A percentile compares a stretch with the other conserved stretches of the same genome.
Conservation (phyloP, 2,113 vertebrate species). For the Pteropus alecto region DNA sequence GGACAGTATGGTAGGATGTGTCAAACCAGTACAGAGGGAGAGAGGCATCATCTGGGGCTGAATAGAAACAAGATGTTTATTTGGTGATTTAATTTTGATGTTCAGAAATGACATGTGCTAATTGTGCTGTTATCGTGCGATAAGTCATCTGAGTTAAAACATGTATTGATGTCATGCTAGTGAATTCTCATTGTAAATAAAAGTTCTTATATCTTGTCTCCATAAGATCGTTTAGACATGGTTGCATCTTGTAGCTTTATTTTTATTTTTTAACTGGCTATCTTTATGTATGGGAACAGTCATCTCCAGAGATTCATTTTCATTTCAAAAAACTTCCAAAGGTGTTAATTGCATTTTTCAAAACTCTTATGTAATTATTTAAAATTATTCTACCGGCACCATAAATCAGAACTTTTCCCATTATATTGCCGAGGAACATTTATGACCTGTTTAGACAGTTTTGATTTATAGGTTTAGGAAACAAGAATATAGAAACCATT, state of each 20-base stretch:
- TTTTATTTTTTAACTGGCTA: constrained; percentile 62
- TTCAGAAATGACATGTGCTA: neutral
- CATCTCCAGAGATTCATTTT: constrained; percentile 82
- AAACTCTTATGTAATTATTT: constrained; percentile 79
- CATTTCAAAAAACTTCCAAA: constrained; percentile 81
- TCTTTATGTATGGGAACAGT: constrained; percentile 77
- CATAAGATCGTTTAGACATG: constrained; percentile 34
- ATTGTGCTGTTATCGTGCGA: neutral
- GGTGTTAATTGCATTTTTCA: constrained; percentile 85
- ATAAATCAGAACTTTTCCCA: constrained; percentile 72
- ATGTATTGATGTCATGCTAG: neutral
- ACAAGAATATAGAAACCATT: constrained; percentile 71
- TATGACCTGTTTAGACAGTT: constrained; percentile 74
- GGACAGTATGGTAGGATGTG: constrained; percentile 63
- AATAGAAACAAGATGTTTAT: constrained; percentile 33
- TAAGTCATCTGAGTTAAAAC: neutral
- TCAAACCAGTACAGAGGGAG: constrained; percentile 23
- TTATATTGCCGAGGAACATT: constrained; percentile 61
- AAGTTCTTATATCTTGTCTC: neutral
- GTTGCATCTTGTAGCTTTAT: constrained; percentile 67
- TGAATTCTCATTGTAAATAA: neutral
- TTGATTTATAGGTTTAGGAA: constrained; percentile 76
- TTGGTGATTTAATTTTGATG: constrained; percentile 18
- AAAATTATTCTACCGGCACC: constrained; percentile 67
- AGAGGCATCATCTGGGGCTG: constrained; percentile 27